phyloP scores from a whole-genome alignment of 2,797 vertebrate genomes.

The Gymnocypris eckloni region DNA sequence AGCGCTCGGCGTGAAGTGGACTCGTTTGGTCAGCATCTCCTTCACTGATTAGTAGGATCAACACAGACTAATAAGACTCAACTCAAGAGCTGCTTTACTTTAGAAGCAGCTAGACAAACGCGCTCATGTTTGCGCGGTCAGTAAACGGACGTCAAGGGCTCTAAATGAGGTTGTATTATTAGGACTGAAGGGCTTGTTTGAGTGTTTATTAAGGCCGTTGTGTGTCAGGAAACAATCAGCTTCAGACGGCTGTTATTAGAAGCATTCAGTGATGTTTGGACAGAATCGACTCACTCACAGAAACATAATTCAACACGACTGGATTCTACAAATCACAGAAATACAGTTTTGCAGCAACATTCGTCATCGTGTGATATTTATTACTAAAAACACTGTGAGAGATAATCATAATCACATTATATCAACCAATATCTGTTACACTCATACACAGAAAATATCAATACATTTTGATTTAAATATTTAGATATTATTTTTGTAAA shows the following conservation, averaged over 20 bases:
- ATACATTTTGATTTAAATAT: too few relatives aligned
- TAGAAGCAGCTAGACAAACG: neutral
- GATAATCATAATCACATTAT: neutral
- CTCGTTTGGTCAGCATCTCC: neutral
- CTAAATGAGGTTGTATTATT: neutral
- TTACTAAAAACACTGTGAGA: neutral
- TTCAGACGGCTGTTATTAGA: neutral
- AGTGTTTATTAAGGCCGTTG: neutral
- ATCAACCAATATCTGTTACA: neutral
- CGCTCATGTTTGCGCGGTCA: neutral
- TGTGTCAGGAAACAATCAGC: neutral
- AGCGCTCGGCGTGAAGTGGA: neutral
- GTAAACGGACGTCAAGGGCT: neutral
- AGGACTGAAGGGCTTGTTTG: neutral
- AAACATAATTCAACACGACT: neutral
- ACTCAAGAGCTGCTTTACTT: neutral
- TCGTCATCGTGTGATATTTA: neutral
- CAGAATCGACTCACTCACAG: neutral
- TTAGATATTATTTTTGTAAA: too few relatives aligned
- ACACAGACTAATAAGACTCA: neutral
- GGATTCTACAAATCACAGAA: neutral
- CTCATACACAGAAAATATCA: too few relatives aligned
- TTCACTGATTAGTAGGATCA: slow-evolving; percentile 7
- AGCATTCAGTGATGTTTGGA: neutral
- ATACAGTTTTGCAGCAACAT: neutral